phyloP scores from a whole-genome alignment of 2,797 vertebrate genomes.

The Sebastes vulpes region DNA sequence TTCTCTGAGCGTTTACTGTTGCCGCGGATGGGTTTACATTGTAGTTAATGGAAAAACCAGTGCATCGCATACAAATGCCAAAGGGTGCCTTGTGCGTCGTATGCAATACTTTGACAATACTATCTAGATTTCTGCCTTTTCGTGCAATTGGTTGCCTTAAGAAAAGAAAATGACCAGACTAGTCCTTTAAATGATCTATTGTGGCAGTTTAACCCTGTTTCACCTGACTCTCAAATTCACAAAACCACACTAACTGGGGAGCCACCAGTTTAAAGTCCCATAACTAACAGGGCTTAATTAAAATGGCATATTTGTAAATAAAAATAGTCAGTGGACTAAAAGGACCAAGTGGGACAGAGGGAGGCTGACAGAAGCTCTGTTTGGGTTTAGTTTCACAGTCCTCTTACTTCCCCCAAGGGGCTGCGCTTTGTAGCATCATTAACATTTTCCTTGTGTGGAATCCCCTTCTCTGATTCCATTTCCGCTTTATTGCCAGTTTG shows the following conservation, averaged over 20 bases:
- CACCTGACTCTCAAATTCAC: neutral
- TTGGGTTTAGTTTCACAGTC: slow-evolving; percentile 69
- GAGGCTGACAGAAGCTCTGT: slow-evolving; percentile 56
- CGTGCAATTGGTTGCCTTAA: neutral
- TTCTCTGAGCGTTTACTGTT: no score
- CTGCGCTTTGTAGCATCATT: slow-evolving; percentile 59
- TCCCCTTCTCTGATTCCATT: slow-evolving; percentile 72
- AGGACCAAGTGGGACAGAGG: slow-evolving; percentile 17
- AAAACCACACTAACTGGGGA: neutral
- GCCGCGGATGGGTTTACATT: no score
- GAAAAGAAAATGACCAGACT: neutral
- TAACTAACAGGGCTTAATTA: neutral
- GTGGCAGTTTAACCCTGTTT: neutral
- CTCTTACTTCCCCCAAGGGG: slow-evolving; percentile 56
- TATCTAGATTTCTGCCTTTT: neutral
- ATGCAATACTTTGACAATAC: neutral
- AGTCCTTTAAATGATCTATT: neutral
- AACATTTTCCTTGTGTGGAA: slow-evolving; percentile 66
- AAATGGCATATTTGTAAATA: slow-evolving; percentile 1
- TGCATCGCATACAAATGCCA: no score
- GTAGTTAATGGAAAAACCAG: no score
- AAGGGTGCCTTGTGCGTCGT: no score
- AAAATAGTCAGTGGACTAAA: slow-evolving; percentile 21
- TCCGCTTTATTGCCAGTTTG: slow-evolving; percentile 69
- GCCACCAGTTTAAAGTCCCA: slow-evolving; percentile 1